Evolutionary conservation across 2,113 vertebrate genomes (phyloP).

Genomic region (Jacana jacana): DNA sequence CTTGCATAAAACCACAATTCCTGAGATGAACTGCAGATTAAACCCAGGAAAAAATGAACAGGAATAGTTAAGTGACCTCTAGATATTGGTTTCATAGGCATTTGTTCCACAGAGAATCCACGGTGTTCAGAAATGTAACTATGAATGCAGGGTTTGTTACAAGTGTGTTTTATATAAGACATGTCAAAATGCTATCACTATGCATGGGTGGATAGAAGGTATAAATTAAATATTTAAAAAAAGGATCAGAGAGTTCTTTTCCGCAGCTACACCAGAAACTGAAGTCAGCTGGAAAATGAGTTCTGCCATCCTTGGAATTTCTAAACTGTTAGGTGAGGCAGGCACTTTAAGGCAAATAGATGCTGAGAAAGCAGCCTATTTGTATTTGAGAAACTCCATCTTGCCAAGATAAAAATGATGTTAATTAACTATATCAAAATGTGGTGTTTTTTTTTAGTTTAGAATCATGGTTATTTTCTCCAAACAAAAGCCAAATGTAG

Average conservation of each 20-base stretch:
- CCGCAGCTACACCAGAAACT: neutral
- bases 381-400: neutral
- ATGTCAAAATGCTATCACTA: conserved; percentile 12
- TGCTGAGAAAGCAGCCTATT: neutral
- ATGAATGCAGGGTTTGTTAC: neutral
- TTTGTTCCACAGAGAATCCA: neutral
- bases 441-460: neutral
- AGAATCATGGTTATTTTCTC: neutral
- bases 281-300: conserved; percentile 38
- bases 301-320: conserved; percentile 9
- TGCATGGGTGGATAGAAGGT: neutral
- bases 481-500: neutral
- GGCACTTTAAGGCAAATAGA: neutral
- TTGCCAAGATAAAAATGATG: neutral
- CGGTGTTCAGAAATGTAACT: neutral
- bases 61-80: neutral
- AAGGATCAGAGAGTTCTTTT: neutral
- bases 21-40: neutral
- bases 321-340: neutral
- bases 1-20: neutral
- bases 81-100: neutral
- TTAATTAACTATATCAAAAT: neutral
- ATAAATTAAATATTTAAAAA: conserved; percentile 43
- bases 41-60: neutral
- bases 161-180: neutral